Percentiles rank a stretch among this genome's conserved stretches.
Evolutionary conservation across 1,140 invertebrate species (phyloP).

Genomic region (Cydia strobilella): DNA sequence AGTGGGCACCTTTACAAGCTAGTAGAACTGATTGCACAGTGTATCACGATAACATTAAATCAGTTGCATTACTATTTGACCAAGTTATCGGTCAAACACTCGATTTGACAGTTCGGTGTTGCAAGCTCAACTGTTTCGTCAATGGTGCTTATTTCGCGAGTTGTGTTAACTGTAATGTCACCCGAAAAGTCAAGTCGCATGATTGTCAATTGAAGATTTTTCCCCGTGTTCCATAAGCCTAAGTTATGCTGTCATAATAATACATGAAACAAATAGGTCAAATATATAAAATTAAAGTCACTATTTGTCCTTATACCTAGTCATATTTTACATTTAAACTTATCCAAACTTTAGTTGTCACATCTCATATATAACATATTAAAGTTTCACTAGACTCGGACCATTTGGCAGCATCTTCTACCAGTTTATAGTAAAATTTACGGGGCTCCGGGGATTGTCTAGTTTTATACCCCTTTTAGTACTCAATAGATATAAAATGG

Average conservation of each 20-base stretch:
- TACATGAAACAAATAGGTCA: too few species aligned
- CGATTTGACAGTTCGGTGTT: not conserved
- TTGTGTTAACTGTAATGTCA: too few species aligned
- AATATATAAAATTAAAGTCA: too few species aligned
- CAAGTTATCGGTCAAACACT: not conserved
- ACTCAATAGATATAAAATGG: not conserved
- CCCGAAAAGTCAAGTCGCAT: too few species aligned
- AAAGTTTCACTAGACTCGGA: not conserved
- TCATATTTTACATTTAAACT: not conserved
- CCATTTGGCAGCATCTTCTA: not conserved
- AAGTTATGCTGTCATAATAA: too few species aligned
- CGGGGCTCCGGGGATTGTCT: not conserved
- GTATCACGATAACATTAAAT: constrained; percentile 1
- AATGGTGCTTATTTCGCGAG: not conserved
- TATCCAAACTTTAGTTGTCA: not conserved
- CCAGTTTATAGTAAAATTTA: constrained; percentile 10
- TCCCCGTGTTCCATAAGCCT: too few species aligned
- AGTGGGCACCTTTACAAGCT: not conserved
- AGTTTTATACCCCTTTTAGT: constrained; percentile 14
- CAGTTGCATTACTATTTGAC: not conserved
- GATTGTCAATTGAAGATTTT: too few species aligned
- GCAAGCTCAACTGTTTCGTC: constrained; percentile 4
- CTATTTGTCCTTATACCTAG: too few species aligned
- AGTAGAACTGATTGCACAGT: not conserved
- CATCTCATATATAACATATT: constrained; percentile 5